Conservation (phyloP, 2,888 invertebrate species). For the Drosophila setosimentum region DNA sequence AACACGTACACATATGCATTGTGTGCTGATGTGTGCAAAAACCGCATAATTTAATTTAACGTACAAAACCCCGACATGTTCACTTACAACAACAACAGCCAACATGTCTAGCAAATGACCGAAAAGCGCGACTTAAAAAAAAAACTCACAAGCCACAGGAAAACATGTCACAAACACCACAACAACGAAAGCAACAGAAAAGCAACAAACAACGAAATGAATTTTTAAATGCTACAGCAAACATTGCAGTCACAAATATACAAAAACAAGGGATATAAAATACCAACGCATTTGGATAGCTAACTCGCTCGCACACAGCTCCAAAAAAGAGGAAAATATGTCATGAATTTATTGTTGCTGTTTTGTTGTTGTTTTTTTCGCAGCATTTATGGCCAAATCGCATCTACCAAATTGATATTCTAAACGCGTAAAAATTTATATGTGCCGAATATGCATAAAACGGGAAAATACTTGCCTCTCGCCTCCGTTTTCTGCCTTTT, state of each 20-base stretch:
- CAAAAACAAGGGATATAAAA: neutral
- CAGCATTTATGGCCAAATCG: constrained; percentile 71
- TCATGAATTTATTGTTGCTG: constrained; percentile 60
- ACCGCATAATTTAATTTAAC: constrained; percentile 76
- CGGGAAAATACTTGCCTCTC: constrained; percentile 4
- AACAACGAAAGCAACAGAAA: constrained; percentile 10
- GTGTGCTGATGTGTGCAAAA: constrained; percentile 28
- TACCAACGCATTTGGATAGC: neutral
- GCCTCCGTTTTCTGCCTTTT: constrained; percentile 1
- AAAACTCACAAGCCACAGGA: constrained; percentile 55
- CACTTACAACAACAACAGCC: constrained; percentile 31
- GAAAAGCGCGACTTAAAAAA: constrained; percentile 47
- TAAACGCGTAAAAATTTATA: constrained; percentile 75
- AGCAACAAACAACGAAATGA: constrained; percentile 45
- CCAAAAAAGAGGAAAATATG: constrained; percentile 37
- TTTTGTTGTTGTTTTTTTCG: constrained; percentile 35
- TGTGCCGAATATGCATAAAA: constrained; percentile 58
- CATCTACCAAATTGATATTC: constrained; percentile 76
- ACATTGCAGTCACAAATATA: constrained; percentile 29
- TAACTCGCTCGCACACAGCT: constrained; percentile 1
- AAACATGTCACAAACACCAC: constrained; percentile 70
- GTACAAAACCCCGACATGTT: constrained; percentile 73
- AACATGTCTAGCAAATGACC: constrained; percentile 21
- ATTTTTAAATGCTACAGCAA: constrained; percentile 50
- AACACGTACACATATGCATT: constrained; percentile 17